These are phyloP conservation scores for Tachina fera DNA, from an alignment of 2,888 invertebrate species.

Conservation along the genomic window DNA sequence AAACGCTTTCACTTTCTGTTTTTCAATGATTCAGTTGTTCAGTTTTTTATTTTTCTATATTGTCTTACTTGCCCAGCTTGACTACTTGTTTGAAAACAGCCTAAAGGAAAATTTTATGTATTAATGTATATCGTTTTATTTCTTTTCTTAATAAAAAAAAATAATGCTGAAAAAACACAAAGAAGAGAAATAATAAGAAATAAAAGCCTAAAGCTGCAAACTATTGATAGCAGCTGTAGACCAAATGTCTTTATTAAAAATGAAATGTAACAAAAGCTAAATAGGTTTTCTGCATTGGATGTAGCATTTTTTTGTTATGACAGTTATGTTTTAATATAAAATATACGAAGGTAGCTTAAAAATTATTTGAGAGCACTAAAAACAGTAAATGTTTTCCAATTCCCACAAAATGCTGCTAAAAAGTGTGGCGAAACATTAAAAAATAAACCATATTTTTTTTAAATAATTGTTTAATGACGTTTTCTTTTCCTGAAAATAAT, in stretches of 20 bases:
- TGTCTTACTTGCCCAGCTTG: constrained; percentile 25
- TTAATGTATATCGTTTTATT: background rate
- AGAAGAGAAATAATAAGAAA: background rate
- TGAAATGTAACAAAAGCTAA: background rate
- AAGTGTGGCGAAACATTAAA: too few species aligned
- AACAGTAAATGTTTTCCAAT: too few species aligned
- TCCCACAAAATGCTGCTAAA: too few species aligned
- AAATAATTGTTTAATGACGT: too few species aligned
- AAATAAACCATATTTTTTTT: too few species aligned
- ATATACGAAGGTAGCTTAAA: background rate
- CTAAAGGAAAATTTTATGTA: constrained; percentile 10
- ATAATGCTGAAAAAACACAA: background rate
- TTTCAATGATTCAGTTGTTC: constrained; percentile 25
- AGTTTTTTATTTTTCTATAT: background rate
- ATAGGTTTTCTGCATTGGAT: background rate
- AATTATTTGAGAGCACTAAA: too few species aligned
- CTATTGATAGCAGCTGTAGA: background rate
- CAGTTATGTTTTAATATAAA: background rate
- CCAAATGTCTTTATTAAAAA: constrained; percentile 12
- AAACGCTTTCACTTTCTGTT: constrained; percentile 65
- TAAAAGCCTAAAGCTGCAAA: background rate
- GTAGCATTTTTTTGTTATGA: background rate
- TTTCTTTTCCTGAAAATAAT: too few species aligned
- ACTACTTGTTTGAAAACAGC: constrained; percentile 43
- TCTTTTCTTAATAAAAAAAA: background rate